Percentiles rank a stretch among this genome's conserved stretches.
phyloP scores from a whole-genome alignment of 2,888 invertebrate species.

The Uloborus plumipes region DNA sequence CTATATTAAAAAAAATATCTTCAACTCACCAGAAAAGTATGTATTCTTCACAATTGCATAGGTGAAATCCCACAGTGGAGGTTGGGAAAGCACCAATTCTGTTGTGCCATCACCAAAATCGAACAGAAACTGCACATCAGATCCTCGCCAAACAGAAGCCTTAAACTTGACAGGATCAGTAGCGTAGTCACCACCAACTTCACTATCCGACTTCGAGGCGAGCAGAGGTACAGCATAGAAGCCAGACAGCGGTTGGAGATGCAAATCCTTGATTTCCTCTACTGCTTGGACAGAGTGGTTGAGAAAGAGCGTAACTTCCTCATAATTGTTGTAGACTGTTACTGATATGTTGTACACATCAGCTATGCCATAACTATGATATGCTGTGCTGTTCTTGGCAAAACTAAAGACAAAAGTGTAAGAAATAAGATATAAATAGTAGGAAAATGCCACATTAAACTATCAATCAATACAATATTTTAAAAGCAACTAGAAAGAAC shows the following conservation, averaged over 20 bases:
- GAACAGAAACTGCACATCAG: slow-evolving; percentile 69
- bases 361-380: slow-evolving; percentile 63
- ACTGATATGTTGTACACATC: slow-evolving; percentile 68
- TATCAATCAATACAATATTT: no score
- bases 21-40: slow-evolving; percentile 36
- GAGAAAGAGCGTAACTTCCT: slow-evolving; percentile 66
- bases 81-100: slow-evolving; percentile 50
- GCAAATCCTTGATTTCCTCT: slow-evolving; percentile 66
- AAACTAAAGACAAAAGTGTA: slow-evolving; percentile 26
- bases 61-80: slow-evolving; percentile 40
- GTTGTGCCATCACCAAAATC: slow-evolving; percentile 70
- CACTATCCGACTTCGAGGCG: slow-evolving; percentile 60
- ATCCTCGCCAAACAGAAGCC: slow-evolving; percentile 67
- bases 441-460: no score
- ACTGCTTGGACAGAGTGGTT: slow-evolving; percentile 68
- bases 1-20: neutral
- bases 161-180: slow-evolving; percentile 63
- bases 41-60: slow-evolving; percentile 44
- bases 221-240: slow-evolving; percentile 65
- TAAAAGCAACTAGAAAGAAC: no score
- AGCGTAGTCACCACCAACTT: neutral
- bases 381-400: slow-evolving; percentile 41
- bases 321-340: slow-evolving; percentile 68
- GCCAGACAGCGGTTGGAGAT: slow-evolving; percentile 27
- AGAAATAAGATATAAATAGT: no score